Evolutionary conservation across 2,113 vertebrate species (phyloP).

Genomic region (Ifrita kowaldi): DNA sequence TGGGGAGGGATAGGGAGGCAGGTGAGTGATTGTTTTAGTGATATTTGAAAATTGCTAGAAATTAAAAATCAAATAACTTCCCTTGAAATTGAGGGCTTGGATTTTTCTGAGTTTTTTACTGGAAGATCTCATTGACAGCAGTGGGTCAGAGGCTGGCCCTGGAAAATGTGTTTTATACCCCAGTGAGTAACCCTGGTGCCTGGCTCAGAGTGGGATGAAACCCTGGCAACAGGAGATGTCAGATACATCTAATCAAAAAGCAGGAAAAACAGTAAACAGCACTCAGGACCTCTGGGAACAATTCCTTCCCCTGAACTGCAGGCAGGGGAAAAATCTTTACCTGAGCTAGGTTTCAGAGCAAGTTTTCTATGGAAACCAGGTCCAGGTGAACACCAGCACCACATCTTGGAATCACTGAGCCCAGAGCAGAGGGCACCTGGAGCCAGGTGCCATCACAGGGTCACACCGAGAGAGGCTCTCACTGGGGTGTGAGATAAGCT

Average conservation of each 20-base stretch:
- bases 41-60: not conserved
- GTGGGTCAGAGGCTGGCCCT: not conserved
- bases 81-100: not conserved
- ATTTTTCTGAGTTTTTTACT: not conserved
- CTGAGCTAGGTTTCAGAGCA: not conserved
- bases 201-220: not conserved
- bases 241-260: not conserved
- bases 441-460: not conserved
- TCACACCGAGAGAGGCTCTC: not conserved
- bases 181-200: not conserved
- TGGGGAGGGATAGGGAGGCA: not conserved
- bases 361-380: not conserved
- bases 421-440: not conserved
- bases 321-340: not conserved
- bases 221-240: not conserved
- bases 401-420: not conserved
- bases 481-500: not conserved
- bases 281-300: not conserved
- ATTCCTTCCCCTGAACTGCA: not conserved
- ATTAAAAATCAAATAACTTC: not conserved
- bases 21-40: not conserved
- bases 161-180: not conserved
- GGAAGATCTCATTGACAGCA: not conserved
- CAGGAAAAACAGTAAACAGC: conserved; percentile 4
- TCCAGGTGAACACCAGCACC: not conserved